Conservation (phyloP, 2,888 invertebrate species). For the Sarcophaga subvicina region DNA sequence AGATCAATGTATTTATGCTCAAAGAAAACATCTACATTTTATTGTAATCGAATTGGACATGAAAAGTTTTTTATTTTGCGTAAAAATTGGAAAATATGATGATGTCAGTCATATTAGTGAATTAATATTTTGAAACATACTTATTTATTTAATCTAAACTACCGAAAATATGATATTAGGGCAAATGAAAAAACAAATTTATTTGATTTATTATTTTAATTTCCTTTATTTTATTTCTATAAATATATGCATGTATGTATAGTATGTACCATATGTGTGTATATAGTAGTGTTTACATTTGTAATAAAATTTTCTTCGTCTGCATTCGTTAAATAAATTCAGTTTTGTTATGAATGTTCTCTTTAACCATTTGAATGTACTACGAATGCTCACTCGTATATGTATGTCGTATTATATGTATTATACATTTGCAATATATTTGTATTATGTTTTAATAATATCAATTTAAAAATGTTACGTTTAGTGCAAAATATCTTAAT, state of each 20-base stretch:
- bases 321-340: neutral
- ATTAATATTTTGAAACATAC: too few species aligned
- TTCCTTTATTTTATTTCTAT: conserved; percentile 63
- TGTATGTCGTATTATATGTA: too few species aligned
- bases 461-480: conserved; percentile 42
- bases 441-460: conserved; percentile 23
- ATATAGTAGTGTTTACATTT: conserved; percentile 55
- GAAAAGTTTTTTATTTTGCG: too few species aligned
- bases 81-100: too few species aligned
- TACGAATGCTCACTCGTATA: too few species aligned
- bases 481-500: conserved; percentile 59
- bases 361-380: neutral
- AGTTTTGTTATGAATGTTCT: neutral
- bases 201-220: conserved; percentile 1
- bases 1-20: too few species aligned
- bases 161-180: too few species aligned
- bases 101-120: too few species aligned
- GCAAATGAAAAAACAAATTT: too few species aligned
- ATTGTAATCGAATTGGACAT: too few species aligned
- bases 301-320: neutral
- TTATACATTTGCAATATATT: conserved; percentile 28
- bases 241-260: conserved; percentile 56
- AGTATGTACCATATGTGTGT: conserved; percentile 7
- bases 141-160: too few species aligned
- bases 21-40: too few species aligned